Conservation (phyloP, 1,140 invertebrate species). For the Oscheius sp. region DNA sequence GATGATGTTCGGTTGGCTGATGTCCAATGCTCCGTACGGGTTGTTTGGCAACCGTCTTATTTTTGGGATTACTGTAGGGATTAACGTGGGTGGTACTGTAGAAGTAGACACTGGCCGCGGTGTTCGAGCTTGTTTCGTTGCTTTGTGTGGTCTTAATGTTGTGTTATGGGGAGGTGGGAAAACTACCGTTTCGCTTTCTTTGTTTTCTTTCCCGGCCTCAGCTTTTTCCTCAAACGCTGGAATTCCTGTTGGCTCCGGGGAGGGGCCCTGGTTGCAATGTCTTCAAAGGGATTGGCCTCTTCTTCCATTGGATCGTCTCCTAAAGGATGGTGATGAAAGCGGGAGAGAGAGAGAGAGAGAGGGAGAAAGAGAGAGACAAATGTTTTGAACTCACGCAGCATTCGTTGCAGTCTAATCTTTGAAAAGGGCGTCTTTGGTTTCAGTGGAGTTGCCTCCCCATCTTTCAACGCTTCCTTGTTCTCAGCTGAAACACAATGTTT, state of each 20-base stretch:
- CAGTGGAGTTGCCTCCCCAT: not conserved
- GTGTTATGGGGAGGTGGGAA: too few relatives aligned
- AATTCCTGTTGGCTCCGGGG: not conserved
- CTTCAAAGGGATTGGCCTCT: slow-evolving; percentile 20
- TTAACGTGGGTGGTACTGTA: not conserved
- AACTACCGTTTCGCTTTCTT: not conserved
- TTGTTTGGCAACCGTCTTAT: not conserved
- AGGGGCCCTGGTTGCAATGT: slow-evolving; percentile 21
- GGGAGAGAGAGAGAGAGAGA: not conserved
- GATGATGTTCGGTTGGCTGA: not conserved
- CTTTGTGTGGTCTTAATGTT: not conserved
- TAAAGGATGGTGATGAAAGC: not conserved
- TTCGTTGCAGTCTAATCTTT: not conserved
- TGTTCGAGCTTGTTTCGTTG: not conserved
- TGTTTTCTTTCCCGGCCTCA: slow-evolving; percentile 1
- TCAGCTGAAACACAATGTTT: too few relatives aligned
- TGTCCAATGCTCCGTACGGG: not conserved
- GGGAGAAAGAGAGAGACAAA: not conserved
- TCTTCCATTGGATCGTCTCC: not conserved
- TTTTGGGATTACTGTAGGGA: not conserved
- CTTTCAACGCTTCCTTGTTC: not conserved
- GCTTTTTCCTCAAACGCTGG: slow-evolving; percentile 7
- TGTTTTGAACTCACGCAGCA: not conserved
- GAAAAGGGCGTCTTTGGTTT: slow-evolving; percentile 4
- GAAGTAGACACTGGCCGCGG: too few relatives aligned